phyloP scores from a whole-genome alignment of 2,113 vertebrate species.

The Lanius ludovicianus region DNA sequence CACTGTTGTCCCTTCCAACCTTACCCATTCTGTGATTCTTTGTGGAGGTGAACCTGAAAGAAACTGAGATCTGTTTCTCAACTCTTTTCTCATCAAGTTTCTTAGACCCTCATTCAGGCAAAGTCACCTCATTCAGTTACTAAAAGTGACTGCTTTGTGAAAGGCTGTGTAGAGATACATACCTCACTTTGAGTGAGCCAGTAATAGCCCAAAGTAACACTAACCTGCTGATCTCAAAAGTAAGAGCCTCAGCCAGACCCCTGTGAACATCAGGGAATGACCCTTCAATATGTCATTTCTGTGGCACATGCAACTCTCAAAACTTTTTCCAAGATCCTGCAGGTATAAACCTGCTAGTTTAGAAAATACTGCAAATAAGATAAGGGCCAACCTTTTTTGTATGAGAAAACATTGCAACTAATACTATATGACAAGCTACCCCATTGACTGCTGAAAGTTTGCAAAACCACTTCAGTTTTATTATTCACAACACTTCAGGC shows the following conservation, averaged over 20 bases:
- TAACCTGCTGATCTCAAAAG: background rate
- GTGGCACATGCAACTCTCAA: background rate
- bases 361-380: background rate
- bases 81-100: background rate
- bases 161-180: background rate
- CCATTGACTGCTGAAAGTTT: background rate
- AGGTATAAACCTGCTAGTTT: background rate
- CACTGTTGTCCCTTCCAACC: background rate
- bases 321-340: background rate
- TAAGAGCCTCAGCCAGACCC: background rate
- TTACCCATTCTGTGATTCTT: background rate
- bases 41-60: background rate
- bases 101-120: background rate
- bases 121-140: background rate
- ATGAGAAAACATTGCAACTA: background rate
- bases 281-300: background rate
- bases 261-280: background rate
- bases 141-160: background rate
- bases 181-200: background rate
- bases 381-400: background rate
- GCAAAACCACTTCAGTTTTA: background rate
- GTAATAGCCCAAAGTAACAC: accelerated
- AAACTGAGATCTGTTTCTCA: background rate
- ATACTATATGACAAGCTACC: background rate
- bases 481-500: background rate